These are phyloP conservation scores for Pollenia amentaria DNA, from an alignment of 2,888 invertebrate species.

Conservation along the genomic window DNA sequence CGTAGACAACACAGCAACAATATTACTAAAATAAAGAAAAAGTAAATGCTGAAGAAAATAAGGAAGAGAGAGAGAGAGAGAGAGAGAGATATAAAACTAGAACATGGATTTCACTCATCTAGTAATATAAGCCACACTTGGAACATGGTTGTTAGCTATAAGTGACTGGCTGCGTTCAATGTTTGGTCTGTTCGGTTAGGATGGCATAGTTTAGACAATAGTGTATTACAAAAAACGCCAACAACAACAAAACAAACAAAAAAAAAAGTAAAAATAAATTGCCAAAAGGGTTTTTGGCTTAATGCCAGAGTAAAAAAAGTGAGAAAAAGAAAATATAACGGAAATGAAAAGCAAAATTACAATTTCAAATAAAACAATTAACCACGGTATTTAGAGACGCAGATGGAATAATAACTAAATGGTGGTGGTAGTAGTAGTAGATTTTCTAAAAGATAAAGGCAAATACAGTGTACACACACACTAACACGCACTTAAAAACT, in stretches of 20 bases:
- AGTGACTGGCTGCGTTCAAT: conserved; percentile 40
- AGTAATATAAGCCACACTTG: conserved; percentile 56
- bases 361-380: conserved; percentile 72
- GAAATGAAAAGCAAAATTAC: conserved; percentile 65
- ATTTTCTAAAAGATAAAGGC: conserved; percentile 21
- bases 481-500: not conserved
- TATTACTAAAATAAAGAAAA: no score
- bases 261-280: conserved; percentile 34
- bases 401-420: conserved; percentile 20
- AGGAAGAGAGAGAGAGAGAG: conserved; percentile 6
- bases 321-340: conserved; percentile 26
- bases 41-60: not conserved
- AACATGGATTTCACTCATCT: conserved; percentile 64
- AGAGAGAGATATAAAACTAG: conserved; percentile 54
- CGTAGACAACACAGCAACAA: not conserved
- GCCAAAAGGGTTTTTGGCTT: conserved; percentile 68
- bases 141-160: conserved; percentile 34
- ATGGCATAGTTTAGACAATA: conserved; percentile 59
- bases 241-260: not conserved
- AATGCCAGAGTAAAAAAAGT: conserved; percentile 47
- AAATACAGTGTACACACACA: not conserved
- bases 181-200: conserved; percentile 53
- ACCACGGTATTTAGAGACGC: conserved; percentile 62
- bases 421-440: not conserved
- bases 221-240: conserved; percentile 15